These are phyloP conservation scores for Epicampocera succincta DNA, from an alignment of 2,888 invertebrate genomes.

Conservation along the genomic window DNA sequence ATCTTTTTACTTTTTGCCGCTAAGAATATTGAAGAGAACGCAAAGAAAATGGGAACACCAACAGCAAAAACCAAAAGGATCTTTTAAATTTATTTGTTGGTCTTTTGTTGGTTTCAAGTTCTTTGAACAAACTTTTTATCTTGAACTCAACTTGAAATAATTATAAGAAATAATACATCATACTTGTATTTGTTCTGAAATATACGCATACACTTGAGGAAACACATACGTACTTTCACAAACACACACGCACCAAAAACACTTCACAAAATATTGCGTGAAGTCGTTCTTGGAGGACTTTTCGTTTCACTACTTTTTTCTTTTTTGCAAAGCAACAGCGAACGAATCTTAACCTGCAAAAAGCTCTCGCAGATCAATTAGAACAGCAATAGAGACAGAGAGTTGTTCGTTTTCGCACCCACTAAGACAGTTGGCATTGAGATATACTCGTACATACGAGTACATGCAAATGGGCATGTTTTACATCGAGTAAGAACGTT, in stretches of 20 bases:
- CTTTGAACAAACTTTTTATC: conserved; percentile 65
- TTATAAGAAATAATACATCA: conserved; percentile 36
- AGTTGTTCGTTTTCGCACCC: no score
- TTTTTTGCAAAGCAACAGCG: no score
- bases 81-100: conserved; percentile 61
- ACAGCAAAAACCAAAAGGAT: conserved; percentile 50
- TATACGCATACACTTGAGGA: conserved; percentile 17
- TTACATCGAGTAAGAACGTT: no score
- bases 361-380: no score
- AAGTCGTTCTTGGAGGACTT: background rate
- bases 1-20: conserved; percentile 31
- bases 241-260: background rate
- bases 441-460: no score
- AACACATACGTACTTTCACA: background rate
- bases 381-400: no score
- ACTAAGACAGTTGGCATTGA: no score
- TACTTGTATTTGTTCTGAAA: conserved; percentile 18
- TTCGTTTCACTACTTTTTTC: background rate
- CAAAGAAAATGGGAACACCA: conserved; percentile 17
- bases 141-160: conserved; percentile 54
- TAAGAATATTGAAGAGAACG: conserved; percentile 7
- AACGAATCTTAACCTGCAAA: no score
- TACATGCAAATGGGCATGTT: no score
- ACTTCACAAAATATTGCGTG: background rate
- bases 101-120: conserved; percentile 63